Base-by-base conservation (phyloP, 1,140 invertebrate species). In the Muscidifurax raptorellus region DNA sequence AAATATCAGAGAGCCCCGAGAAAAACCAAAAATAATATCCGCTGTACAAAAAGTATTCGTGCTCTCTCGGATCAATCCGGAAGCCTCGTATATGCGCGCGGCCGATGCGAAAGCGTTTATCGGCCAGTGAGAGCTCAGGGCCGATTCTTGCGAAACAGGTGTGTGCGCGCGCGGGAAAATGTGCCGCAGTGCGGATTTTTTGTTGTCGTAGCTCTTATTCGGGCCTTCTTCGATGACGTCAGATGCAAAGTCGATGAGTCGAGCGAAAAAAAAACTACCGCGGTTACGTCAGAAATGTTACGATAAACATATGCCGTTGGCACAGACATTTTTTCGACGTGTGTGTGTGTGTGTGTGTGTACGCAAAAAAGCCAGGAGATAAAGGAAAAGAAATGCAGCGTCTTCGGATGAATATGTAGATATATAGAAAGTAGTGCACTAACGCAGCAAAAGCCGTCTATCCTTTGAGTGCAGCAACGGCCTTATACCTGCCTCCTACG, bases 101-200 rank as follows among this genome's bases (percentile, higher is more conserved):
- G 6, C 52, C 36, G 36, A 40, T 59, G 52, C 52, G n/a, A 59
- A 59, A 22, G 18, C 52, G 52, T 59, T 59, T 59, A 59, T 59
- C 22, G 52, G 18, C 52, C 22, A 59, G 52, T 59, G 52, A 59
- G n/a, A 59, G 52, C 52, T 59, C 52, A 59, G 52, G 52, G 22
- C 52, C 52, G 52, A 59, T 59, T 59, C 47, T 52, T 52, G 47
- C 18, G 47, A 52, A 52, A 52, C 22, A 59, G 52, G 52, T 59
- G 52, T 59, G 52, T 12, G 44, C 4, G 44, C 52, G 52, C 52
- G 67, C 27, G 28, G 67, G 67, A 22, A 69, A 71, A 71, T 30
- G 3, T 32, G 67, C 67, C 67, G 67, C 67, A 71, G 67, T 71
- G 67, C 67, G 28, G 67, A 71, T 30, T 71, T 71, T 71, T 71